phyloP scores from a whole-genome alignment of 2,797 vertebrate genomes.

The Sylvilagus floridanus region DNA sequence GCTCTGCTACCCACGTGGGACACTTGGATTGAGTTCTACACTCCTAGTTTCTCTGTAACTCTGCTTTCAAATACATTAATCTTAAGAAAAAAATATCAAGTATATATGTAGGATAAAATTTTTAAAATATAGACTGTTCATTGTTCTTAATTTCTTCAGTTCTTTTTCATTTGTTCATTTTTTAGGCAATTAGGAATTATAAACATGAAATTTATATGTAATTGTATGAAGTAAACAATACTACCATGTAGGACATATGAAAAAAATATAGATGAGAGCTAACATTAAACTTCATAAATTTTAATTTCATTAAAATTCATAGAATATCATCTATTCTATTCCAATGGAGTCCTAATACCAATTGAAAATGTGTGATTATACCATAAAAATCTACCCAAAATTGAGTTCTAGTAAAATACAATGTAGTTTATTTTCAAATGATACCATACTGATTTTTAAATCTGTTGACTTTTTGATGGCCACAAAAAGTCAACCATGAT shows the following conservation, averaged over 20 bases:
- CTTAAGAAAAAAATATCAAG: not conserved
- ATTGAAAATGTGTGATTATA: not conserved
- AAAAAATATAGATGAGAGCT: not conserved
- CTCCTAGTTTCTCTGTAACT: no score
- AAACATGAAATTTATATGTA: constrained; percentile 4
- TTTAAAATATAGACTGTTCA: not conserved
- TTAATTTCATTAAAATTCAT: not conserved
- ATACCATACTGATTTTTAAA: not conserved
- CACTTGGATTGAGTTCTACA: no score
- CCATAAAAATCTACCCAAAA: constrained; percentile 13
- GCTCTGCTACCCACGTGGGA: no score
- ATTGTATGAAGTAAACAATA: constrained; percentile 15
- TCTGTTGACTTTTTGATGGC: not conserved
- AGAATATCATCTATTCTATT: not conserved
- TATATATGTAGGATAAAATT: not conserved
- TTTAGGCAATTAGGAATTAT: not conserved
- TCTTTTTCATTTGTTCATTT: constrained; percentile 47
- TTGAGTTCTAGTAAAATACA: not conserved
- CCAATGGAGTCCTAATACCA: not conserved
- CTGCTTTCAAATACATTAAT: no score
- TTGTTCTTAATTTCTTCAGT: not conserved
- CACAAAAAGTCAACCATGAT: not conserved
- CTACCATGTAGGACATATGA: not conserved
- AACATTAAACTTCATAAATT: not conserved
- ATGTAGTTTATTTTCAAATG: constrained; percentile 19